phyloP scores from a whole-genome alignment of 2,797 vertebrate genomes.

The Argentina silus region DNA sequence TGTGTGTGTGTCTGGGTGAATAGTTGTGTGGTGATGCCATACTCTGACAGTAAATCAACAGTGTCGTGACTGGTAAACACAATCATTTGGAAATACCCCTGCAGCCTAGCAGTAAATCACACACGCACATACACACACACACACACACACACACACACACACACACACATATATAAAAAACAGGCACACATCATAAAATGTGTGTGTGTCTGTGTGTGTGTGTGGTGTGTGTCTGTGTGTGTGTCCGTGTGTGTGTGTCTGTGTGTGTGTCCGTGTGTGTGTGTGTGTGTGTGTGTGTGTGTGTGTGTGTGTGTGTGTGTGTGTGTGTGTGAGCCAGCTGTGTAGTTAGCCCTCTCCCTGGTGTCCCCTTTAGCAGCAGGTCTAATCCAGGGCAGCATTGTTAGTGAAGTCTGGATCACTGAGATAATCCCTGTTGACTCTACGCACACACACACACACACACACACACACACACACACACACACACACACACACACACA shows the following conservation, averaged over 20 bases:
- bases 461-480: no score
- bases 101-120: slow-evolving; percentile 67
- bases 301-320: slow-evolving; percentile 1
- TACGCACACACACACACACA: no score
- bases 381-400: no score
- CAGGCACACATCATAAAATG: slow-evolving; percentile 44
- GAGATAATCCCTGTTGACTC: no score
- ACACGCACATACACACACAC: slow-evolving; percentile 30
- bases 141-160: slow-evolving; percentile 6
- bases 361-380: no score
- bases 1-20: slow-evolving; percentile 20
- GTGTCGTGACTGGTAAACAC: slow-evolving; percentile 56
- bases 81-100: slow-evolving; percentile 66
- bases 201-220: background rate
- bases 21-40: slow-evolving; percentile 58
- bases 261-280: background rate
- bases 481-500: no score
- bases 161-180: slow-evolving; percentile 49
- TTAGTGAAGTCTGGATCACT: no score
- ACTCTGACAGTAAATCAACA: slow-evolving; percentile 67
- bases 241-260: background rate
- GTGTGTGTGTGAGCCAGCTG: slow-evolving; percentile 34
- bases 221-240: slow-evolving; percentile 5
- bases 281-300: background rate
- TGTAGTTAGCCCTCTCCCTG: no score